Base-by-base conservation (phyloP, 1,140 invertebrate genomes). In the Mamestra configurata region DNA sequence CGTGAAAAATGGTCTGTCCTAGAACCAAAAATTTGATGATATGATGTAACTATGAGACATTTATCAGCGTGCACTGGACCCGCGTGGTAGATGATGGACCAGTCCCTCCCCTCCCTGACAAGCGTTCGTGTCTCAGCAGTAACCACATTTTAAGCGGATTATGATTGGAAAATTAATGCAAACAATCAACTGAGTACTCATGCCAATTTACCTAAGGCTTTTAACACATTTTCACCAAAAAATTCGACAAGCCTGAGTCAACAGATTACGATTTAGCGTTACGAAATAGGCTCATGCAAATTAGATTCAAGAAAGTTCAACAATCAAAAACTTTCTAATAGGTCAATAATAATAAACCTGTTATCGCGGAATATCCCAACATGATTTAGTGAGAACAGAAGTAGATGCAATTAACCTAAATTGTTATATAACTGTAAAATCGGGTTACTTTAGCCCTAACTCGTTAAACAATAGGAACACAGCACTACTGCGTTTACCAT, bases 251-350 rank as follows among this genome's bases (percentile, higher is more conserved):
- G n/a, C 11, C 22, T 49, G 6, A 27, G 55, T 59, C 22, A 31
- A 70, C 43, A 27, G 20, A 53, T 51, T 46, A 20, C 64, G 37
- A n/a, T 18, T 8, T 11, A 53, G 11, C 2, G 1, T 72, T 72
- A 72, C 46, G 68, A 53, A 72, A 72, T 18, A 18, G 46, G 3
- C 46, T 10, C 11, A 72, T 72, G 49, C 27, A 20, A 72, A 72
- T 72, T 5, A 72, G n/a, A n/a, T n/a, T n/a, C 10, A 72, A 37
- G 68, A 72, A 55, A 72, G 68, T 72, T 31, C 64, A 24, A 64
- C 22, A 20, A 72, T 27, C 46, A 35, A 53, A 27, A 35, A 53
- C 27, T 72, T 71, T 72, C 68, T 18, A 53, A 72, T 37, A n/a
- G 13, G 8, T 35, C 49, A 72, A 68, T 46, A 68, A 72, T 24